Percentiles rank a stretch among this genome's conserved stretches.
These are phyloP conservation scores for Delphinapterus leucas DNA, from an alignment of 2,113 vertebrate genomes.

Conservation along the genomic window DNA sequence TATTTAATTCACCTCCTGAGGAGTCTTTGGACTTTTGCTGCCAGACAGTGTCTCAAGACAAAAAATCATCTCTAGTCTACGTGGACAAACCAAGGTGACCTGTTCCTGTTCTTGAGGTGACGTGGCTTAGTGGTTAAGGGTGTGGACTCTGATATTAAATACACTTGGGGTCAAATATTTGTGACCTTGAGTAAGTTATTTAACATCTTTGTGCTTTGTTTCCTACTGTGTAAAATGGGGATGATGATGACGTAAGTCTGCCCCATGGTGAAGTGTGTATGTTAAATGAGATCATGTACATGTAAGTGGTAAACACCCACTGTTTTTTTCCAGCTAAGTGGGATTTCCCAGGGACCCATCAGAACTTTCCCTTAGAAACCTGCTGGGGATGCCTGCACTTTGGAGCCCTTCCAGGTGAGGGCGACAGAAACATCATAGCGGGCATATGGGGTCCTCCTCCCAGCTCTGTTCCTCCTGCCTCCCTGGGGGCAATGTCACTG, in stretches of 20 bases:
- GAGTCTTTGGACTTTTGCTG: neutral
- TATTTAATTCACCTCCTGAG: neutral
- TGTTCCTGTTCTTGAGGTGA: neutral
- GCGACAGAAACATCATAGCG: neutral
- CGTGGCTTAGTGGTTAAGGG: neutral
- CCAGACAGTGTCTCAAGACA: neutral
- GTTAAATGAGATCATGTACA: no score
- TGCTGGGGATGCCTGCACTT: neutral
- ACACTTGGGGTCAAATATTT: neutral
- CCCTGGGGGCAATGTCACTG: neutral
- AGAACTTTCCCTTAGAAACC: neutral
- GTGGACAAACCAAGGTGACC: neutral
- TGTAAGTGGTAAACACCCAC: neutral
- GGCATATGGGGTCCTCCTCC: neutral
- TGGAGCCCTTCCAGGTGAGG: neutral
- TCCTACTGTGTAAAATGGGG: neutral
- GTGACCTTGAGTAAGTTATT: neutral
- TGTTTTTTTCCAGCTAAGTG: neutral
- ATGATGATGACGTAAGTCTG: neutral
- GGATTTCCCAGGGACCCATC: neutral
- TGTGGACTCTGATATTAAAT: neutral
- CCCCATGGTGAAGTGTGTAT: neutral
- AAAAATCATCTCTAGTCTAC: neutral
- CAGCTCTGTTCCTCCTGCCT: neutral
- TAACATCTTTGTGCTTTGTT: neutral